phyloP scores from a whole-genome alignment of 2,888 invertebrate species.

The Tribolium freemani region DNA sequence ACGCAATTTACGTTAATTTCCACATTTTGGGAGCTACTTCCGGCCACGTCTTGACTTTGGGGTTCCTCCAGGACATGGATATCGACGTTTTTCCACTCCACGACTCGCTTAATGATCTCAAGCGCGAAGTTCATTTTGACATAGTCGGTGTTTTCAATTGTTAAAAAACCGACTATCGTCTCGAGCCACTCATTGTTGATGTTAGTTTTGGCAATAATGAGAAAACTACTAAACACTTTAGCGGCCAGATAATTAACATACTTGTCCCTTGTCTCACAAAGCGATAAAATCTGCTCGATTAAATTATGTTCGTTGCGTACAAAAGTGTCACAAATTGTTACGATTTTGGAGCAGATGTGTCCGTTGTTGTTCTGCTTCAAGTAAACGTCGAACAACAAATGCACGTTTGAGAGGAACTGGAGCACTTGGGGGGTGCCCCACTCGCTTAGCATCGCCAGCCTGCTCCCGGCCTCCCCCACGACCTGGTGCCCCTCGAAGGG shows the following conservation, averaged over 20 bases:
- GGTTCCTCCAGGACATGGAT: slow-evolving; percentile 84
- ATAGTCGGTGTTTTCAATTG: slow-evolving; percentile 76
- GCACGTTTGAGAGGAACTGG: slow-evolving; percentile 86
- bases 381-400: slow-evolving; percentile 87
- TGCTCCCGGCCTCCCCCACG: slow-evolving; percentile 67
- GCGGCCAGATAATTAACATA: slow-evolving; percentile 86
- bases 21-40: slow-evolving; percentile 54
- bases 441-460: slow-evolving; percentile 72
- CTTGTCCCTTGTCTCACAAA: slow-evolving; percentile 83
- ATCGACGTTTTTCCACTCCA: slow-evolving; percentile 89
- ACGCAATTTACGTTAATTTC: slow-evolving; percentile 67
- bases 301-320: slow-evolving; percentile 86
- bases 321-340: slow-evolving; percentile 84
- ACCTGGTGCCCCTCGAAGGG: slow-evolving; percentile 78
- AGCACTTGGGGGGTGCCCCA: slow-evolving; percentile 79
- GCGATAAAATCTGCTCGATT: slow-evolving; percentile 85
- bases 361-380: slow-evolving; percentile 87
- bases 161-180: slow-evolving; percentile 81
- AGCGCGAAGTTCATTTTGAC: slow-evolving; percentile 86
- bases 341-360: slow-evolving; percentile 84
- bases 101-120: slow-evolving; percentile 87
- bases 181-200: slow-evolving; percentile 86
- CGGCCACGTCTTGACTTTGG: slow-evolving; percentile 61
- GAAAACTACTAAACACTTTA: slow-evolving; percentile 84
- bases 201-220: slow-evolving; percentile 86